Percentiles rank a stretch among this genome's conserved stretches.
These are phyloP conservation scores for Onthophagus sagittarius DNA, from an alignment of 2,888 invertebrate genomes.

Conservation along the genomic window DNA sequence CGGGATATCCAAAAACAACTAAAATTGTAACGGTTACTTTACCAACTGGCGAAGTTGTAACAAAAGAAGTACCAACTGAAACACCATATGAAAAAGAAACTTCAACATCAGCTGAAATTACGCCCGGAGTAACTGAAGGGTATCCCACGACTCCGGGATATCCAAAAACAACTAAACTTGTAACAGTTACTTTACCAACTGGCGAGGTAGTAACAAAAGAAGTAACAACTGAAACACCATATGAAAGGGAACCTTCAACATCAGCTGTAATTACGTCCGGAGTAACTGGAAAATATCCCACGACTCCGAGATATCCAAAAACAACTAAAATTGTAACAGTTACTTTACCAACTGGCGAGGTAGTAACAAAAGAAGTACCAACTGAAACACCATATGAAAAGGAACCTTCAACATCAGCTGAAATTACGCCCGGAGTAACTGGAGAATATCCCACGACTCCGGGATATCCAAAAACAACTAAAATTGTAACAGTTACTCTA, in stretches of 20 bases:
- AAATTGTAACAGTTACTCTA: background rate
- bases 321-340: background rate
- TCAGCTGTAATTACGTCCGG: background rate
- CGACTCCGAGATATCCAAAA: background rate
- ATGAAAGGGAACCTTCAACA: background rate
- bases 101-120: too few species aligned
- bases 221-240: too few species aligned
- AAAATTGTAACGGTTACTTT: too few species aligned
- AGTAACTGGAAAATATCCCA: background rate
- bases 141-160: too few species aligned
- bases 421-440: background rate
- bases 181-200: too few species aligned
- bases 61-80: too few species aligned
- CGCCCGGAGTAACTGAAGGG: too few species aligned
- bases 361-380: background rate
- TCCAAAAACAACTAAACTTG: too few species aligned
- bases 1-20: too few species aligned
- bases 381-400: background rate
- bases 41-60: too few species aligned
- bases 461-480: background rate
- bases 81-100: too few species aligned
- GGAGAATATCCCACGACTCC: background rate
- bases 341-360: background rate
- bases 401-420: background rate
- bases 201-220: too few species aligned